Evolutionary conservation across 2,888 invertebrate species (phyloP).

Genomic region (Fabriciana adippe): DNA sequence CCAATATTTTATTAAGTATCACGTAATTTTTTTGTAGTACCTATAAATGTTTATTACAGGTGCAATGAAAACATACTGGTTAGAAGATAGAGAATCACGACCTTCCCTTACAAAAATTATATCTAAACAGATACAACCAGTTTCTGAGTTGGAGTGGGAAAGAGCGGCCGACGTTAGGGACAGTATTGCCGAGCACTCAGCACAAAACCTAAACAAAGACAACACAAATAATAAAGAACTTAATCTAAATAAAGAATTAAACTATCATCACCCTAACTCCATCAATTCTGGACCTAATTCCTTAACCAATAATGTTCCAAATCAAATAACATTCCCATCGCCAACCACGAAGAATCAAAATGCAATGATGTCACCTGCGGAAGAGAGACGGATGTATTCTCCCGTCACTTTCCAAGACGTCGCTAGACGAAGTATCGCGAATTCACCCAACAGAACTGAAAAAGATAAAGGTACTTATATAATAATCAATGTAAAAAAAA

Average conservation of each 20-base stretch:
- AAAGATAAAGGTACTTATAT: conserved; percentile 55
- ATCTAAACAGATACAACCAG: conserved; percentile 67
- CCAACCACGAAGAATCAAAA: conserved; percentile 48
- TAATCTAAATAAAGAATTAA: conserved; percentile 27
- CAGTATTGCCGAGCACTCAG: conserved; percentile 74
- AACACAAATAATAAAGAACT: conserved; percentile 46
- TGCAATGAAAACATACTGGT: conserved; percentile 94
- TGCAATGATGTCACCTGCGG: conserved; percentile 71
- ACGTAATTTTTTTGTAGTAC: no score
- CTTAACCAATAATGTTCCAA: conserved; percentile 49
- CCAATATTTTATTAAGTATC: neutral
- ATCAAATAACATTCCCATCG: conserved; percentile 47
- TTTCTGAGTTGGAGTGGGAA: conserved; percentile 75
- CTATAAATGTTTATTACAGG: conserved; percentile 66
- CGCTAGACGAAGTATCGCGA: conserved; percentile 89
- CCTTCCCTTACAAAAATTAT: conserved; percentile 76
- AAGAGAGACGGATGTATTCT: conserved; percentile 89
- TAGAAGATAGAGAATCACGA: conserved; percentile 87
- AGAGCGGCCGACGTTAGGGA: conserved; percentile 71
- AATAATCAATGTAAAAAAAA: neutral
- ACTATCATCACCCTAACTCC: conserved; percentile 52
- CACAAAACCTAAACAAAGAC: conserved; percentile 56
- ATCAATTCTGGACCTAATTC: conserved; percentile 57
- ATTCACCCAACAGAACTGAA: conserved; percentile 84
- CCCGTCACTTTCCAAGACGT: conserved; percentile 93